Base-by-base conservation (phyloP, 2,888 invertebrate species). In the Pachliopta kotzebuea region DNA sequence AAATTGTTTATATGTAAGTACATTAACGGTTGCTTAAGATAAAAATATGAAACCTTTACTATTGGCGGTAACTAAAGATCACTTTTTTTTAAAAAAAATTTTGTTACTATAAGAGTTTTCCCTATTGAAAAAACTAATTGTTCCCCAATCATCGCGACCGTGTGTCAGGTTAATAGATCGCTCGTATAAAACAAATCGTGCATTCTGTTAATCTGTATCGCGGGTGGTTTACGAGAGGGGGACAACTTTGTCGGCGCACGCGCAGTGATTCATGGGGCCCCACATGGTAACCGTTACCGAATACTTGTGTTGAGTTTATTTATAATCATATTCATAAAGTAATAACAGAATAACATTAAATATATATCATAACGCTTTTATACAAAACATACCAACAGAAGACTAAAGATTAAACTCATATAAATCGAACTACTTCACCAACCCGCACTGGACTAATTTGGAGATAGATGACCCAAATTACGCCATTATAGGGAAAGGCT, bases 201-300 rank as follows among this genome's bases (percentile, higher is more conserved):
- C 61, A 54, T 67, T 66, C 56, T 49, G 67, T 69, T 66, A 69
- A 69, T 69, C 66, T 59, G 66, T 66, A 63, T 24, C 66, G 65
- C 67, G 69, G 67, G 69, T 69, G 69, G 69, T 69, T 69, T 69
- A 67, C 61, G 69, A 64, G 62, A 29, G 9, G 50, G 50, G 24
- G 62, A 58, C 65, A 50, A 69, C 70, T 67, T 66, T 63, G 71
- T 70, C 69, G 69, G 69, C 23, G 23, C 49, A 24, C 55, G 20
- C 20, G 1, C 57, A n/a, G 42, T 65, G 65, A 65, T 65, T 61
- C 60, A 65, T 65, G 45, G 26, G 6, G 20, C 29, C 14, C 45
- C 21, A 56, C 42, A 14, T 4, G 60, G 17, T n/a, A 57, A 29
- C 63, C 54, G 55, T 54, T 59, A 54, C 59, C 29, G 59, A 59